phyloP scores from a whole-genome alignment of 2,888 invertebrate species.

The Apotomis betuletana region DNA sequence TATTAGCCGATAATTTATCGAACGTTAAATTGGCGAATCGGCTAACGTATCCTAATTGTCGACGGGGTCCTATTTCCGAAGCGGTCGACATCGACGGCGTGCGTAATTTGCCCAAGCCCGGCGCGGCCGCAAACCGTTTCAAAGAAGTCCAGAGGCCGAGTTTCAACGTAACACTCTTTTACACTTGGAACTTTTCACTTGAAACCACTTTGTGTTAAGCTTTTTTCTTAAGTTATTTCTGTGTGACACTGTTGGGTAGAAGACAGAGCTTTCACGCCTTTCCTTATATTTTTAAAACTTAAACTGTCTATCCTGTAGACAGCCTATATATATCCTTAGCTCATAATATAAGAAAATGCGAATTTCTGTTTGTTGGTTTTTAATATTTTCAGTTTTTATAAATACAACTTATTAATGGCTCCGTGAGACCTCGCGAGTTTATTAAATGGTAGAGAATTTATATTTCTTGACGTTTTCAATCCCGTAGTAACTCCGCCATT shows the following conservation, averaged over 20 bases:
- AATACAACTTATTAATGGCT: too few species aligned
- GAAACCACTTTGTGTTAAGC: constrained; percentile 25
- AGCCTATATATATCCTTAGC: too few species aligned
- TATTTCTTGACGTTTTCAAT: too few species aligned
- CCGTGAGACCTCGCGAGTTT: too few species aligned
- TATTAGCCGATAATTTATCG: constrained; percentile 35
- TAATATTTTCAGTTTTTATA: too few species aligned
- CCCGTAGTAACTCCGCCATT: too few species aligned
- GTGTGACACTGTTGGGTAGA: neutral
- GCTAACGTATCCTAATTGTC: constrained; percentile 36
- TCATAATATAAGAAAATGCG: too few species aligned
- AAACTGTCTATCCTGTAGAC: too few species aligned
- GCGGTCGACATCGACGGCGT: constrained; percentile 26
- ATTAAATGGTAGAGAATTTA: too few species aligned
- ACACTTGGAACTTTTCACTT: constrained; percentile 28
- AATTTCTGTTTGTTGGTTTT: too few species aligned
- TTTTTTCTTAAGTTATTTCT: constrained; percentile 18
- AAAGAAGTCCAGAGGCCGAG: constrained; percentile 7
- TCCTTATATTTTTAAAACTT: neutral
- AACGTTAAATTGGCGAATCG: constrained; percentile 32
- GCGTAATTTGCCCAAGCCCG: constrained; percentile 17
- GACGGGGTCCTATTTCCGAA: constrained; percentile 30
- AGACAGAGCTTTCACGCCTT: neutral
- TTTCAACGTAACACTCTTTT: constrained; percentile 23
- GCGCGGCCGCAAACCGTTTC: constrained; percentile 31